phyloP scores from a whole-genome alignment of 2,113 vertebrate genomes.

The Malurus melanocephalus region DNA sequence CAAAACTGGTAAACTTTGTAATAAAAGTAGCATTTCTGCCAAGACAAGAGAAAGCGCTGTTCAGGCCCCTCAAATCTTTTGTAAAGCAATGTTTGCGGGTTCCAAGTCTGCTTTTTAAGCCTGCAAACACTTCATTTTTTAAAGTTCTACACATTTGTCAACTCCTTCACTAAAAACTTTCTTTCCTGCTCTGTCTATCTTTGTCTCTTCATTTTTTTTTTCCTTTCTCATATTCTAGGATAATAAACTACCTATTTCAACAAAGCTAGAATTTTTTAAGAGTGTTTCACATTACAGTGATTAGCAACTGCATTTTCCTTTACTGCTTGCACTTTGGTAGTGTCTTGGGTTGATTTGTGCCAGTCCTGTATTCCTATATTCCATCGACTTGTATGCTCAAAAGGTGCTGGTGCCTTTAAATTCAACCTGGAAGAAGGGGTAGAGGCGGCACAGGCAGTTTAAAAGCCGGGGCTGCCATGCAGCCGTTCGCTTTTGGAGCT shows the following conservation, averaged over 20 bases:
- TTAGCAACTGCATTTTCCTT: constrained; percentile 5
- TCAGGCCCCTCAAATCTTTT: background rate
- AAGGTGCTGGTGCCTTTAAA: too few relatives aligned
- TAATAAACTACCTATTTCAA: background rate
- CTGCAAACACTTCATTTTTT: background rate
- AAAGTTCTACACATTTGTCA: background rate
- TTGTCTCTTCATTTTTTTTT: background rate
- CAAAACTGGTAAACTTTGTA: background rate
- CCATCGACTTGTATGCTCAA: too few relatives aligned
- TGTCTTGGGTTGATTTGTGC: too few relatives aligned
- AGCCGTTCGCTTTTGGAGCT: too few relatives aligned
- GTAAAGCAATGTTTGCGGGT: background rate
- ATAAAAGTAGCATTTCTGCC: background rate
- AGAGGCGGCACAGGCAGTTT: too few relatives aligned
- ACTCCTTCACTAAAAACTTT: background rate
- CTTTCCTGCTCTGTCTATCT: background rate
- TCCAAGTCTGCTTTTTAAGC: background rate
- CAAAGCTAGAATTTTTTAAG: background rate
- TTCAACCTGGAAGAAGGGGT: too few relatives aligned
- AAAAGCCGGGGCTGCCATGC: too few relatives aligned
- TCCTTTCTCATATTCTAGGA: background rate
- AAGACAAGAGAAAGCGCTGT: background rate
- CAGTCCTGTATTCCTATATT: too few relatives aligned
- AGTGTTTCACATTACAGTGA: background rate
- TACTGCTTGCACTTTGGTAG: background rate